Percentiles rank a stretch among this genome's conserved stretches.
phyloP scores from a whole-genome alignment of 2,888 invertebrate genomes.

The Lepas anatifera region DNA sequence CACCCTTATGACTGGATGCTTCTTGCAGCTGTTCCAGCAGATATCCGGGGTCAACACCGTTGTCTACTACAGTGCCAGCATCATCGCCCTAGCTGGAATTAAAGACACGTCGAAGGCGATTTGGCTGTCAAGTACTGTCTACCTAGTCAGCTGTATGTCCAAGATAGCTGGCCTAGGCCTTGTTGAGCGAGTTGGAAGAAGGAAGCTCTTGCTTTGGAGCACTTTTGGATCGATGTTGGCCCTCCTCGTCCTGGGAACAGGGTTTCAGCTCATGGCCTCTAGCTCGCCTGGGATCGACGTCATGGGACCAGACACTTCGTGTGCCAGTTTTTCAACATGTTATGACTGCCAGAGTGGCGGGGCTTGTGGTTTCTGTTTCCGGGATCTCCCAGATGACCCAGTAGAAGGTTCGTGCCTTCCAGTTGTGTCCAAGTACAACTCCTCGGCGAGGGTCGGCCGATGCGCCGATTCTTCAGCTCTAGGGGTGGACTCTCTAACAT shows the following conservation, averaged over 20 bases:
- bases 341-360: slow-evolving; percentile 35
- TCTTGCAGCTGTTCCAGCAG: too few species aligned
- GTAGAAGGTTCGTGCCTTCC: slow-evolving; percentile 33
- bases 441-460: not conserved
- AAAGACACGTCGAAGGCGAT: slow-evolving; percentile 34
- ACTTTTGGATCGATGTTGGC: slow-evolving; percentile 35
- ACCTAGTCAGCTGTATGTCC: slow-evolving; percentile 38
- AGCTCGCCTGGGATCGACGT: slow-evolving; percentile 41
- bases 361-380: slow-evolving; percentile 39
- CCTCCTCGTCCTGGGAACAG: slow-evolving; percentile 34
- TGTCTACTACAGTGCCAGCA: slow-evolving; percentile 41
- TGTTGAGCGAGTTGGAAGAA: slow-evolving; percentile 40
- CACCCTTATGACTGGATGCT: too few species aligned
- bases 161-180: slow-evolving; percentile 39
- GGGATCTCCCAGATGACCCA: slow-evolving; percentile 24
- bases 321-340: slow-evolving; percentile 36
- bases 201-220: slow-evolving; percentile 31
- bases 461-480: too few species aligned
- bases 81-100: slow-evolving; percentile 33
- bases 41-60: too few species aligned
- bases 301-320: slow-evolving; percentile 33
- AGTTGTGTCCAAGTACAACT: not conserved
- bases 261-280: slow-evolving; percentile 35
- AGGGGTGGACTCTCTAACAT: slow-evolving; percentile 21
- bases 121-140: slow-evolving; percentile 38